Evolutionary conservation across 1,140 invertebrate genomes (phyloP), one percentile per base, ranked within the genome.

Genomic region (Drosophila micromelanica): DNA sequence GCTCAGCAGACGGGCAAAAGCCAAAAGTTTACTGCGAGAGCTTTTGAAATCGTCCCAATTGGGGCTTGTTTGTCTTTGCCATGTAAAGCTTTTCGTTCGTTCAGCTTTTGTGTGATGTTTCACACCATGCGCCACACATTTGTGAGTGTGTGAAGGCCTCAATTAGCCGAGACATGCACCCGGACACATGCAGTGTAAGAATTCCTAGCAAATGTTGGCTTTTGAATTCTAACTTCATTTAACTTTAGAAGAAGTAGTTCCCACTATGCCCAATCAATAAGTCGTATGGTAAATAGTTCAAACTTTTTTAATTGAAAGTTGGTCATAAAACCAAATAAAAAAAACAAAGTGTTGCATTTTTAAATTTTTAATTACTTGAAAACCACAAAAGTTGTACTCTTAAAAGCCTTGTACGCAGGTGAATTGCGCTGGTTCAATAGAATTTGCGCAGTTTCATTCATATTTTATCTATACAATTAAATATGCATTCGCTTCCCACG

Each of bases 131-230:
- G 27, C 7, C 43, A 32, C 40, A 57, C 56, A 45, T n/a, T 35
- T 7, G 37, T 32, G 37, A 23, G 20, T 37, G 45, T 9, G 45
- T 40, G n/a, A 43, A 35, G 35, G 35, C 23, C 49, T 20, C 46
- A 56, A 64, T 55, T 65, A 71, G 61, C 61, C 61, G 38, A 57
- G 68, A 71, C 68, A 65, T 65, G 37, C 52, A 71, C 68, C 68
- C 68, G 40, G 30, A 30, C 52, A 52, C 45, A 23, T 20, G 37
- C 11, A 42, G 20, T 8, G 13, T 17, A 27, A 32, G 2, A n/a
- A 49, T 43, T 30, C 9, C n/a, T 23, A 7, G 27, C 5, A 51
- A 9, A 2, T 20, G 8, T 13, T 5, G 30, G 30, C 8, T 27
- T 49, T 49, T 20, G n/a, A 27, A 27, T 6, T 1, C 30, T 5